Percentiles rank a stretch among this genome's conserved stretches.
Conservation (phyloP, 1,140 invertebrate species). For the Elysia chlorotica region DNA sequence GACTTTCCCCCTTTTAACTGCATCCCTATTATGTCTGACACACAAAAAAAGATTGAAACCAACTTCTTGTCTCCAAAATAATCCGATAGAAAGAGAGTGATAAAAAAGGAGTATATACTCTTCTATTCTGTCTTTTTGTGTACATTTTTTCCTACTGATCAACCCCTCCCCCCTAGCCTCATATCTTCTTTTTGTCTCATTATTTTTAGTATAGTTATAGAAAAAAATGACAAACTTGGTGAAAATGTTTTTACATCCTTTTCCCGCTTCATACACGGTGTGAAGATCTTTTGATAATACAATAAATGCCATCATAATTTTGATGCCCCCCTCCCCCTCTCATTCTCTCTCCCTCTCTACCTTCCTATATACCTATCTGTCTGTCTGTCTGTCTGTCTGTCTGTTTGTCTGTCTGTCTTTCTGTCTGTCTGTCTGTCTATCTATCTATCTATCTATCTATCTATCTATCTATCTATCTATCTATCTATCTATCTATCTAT, state of each 20-base stretch:
- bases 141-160: background rate
- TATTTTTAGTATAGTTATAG: background rate
- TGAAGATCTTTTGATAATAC: too few relatives aligned
- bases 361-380: background rate
- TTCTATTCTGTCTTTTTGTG: background rate
- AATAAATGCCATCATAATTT: too few relatives aligned
- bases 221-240: background rate
- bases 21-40: too few relatives aligned
- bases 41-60: too few relatives aligned
- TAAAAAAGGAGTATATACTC: too few relatives aligned
- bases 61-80: too few relatives aligned
- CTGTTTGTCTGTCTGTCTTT: background rate
- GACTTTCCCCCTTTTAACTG: too few relatives aligned
- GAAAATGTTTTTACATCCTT: too few relatives aligned
- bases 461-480: background rate
- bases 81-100: too few relatives aligned
- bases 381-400: background rate
- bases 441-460: background rate
- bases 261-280: too few relatives aligned
- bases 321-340: too few relatives aligned
- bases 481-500: background rate
- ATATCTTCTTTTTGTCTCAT: background rate
- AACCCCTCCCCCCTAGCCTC: background rate
- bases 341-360: background rate
- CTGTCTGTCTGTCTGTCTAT: background rate